A percentile compares a stretch with the other conserved stretches of the same genome.
Conservation (phyloP, 2,888 invertebrate genomes). For the Caenorhabditis zanzibari region DNA sequence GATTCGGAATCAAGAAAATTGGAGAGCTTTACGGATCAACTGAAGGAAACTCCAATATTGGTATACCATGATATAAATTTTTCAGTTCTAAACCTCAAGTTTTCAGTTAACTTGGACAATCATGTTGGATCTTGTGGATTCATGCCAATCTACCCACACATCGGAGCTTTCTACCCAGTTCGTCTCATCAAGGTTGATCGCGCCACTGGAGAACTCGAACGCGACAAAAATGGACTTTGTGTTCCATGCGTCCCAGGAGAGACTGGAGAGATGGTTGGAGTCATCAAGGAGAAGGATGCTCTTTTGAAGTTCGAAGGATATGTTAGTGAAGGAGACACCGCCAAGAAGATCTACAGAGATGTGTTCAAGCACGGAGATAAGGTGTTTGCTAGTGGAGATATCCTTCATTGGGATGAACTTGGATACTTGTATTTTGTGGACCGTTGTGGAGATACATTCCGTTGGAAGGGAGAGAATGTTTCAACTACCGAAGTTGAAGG, state of each 20-base stretch:
- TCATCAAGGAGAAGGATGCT: conserved; percentile 92
- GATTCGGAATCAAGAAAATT: conserved; percentile 90
- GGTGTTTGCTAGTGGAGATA: conserved; percentile 86
- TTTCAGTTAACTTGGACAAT: conserved; percentile 91
- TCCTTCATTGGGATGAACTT: conserved; percentile 92
- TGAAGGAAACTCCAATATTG: conserved; percentile 96
- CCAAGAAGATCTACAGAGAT: conserved; percentile 92
- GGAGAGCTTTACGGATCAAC: conserved; percentile 97
- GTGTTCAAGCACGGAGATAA: conserved; percentile 93
- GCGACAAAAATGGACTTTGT: conserved; percentile 91
- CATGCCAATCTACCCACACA: conserved; percentile 89
- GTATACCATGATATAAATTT: conserved; percentile 75
- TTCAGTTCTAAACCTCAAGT: neutral
- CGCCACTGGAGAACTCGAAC: conserved; percentile 92
- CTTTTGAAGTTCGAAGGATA: conserved; percentile 91
- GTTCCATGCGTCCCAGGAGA: conserved; percentile 90
- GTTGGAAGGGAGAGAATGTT: conserved; percentile 86
- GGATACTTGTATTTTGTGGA: conserved; percentile 95
- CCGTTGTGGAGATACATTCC: conserved; percentile 92
- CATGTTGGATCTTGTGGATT: conserved; percentile 94
- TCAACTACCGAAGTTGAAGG: conserved; percentile 98
- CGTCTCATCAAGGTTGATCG: conserved; percentile 94
- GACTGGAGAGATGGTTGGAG: conserved; percentile 96
- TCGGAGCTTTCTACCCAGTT: conserved; percentile 94
- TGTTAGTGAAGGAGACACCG: conserved; percentile 90